Percentiles rank a stretch among this genome's conserved stretches.
phyloP scores from a whole-genome alignment of 1,140 invertebrate genomes.

The Catajapyx aquilonaris region DNA sequence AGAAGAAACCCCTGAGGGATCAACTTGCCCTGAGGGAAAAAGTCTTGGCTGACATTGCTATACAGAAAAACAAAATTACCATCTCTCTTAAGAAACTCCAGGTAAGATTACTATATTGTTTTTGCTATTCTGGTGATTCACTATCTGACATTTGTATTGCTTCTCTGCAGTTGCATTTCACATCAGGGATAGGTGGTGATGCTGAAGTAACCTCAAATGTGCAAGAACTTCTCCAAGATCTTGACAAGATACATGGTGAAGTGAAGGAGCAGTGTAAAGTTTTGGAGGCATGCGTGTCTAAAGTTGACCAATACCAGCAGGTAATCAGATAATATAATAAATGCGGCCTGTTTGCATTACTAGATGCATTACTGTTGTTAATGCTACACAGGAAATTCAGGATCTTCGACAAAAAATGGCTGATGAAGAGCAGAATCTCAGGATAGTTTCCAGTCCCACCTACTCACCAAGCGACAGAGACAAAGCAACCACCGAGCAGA shows the following conservation, averaged over 20 bases:
- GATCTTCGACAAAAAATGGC: slow-evolving; percentile 58
- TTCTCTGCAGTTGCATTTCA: slow-evolving; percentile 53
- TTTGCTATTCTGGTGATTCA: not conserved
- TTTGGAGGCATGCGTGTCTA: slow-evolving; percentile 53
- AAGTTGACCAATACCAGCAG: slow-evolving; percentile 70
- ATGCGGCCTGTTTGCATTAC: not conserved
- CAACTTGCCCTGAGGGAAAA: slow-evolving; percentile 67
- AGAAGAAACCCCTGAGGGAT: slow-evolving; percentile 64
- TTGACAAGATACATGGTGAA: slow-evolving; percentile 38
- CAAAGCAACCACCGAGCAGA: slow-evolving; percentile 62
- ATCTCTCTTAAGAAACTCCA: slow-evolving; percentile 83
- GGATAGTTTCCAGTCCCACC: slow-evolving; percentile 54
- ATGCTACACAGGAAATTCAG: slow-evolving; percentile 46
- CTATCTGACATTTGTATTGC: not conserved
- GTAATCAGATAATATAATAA: slow-evolving; percentile 16
- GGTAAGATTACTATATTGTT: slow-evolving; percentile 30
- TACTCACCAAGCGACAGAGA: slow-evolving; percentile 63
- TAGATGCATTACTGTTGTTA: not conserved
- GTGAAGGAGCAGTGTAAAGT: slow-evolving; percentile 46
- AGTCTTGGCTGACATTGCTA: slow-evolving; percentile 62
- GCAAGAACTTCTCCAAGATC: slow-evolving; percentile 37
- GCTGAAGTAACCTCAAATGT: slow-evolving; percentile 47
- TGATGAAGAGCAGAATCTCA: slow-evolving; percentile 63
- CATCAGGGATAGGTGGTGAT: slow-evolving; percentile 56
- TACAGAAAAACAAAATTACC: slow-evolving; percentile 73